Evolutionary conservation across 1,140 invertebrate species (phyloP), one percentile per base, ranked within the genome.

Genomic region (Monochamus saltuarius): DNA sequence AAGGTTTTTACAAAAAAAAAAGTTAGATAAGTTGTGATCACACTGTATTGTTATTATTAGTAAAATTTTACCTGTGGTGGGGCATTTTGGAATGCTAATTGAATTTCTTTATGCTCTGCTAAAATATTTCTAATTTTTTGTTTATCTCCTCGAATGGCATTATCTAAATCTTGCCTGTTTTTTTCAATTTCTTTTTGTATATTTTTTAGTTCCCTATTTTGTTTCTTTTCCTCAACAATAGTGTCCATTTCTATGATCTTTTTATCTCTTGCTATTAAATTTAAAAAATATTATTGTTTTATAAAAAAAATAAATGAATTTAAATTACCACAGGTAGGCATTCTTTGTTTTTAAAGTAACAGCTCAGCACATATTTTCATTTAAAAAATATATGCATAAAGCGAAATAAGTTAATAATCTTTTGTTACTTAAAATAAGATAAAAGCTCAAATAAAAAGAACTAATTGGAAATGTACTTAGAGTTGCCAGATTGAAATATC

Each of bases 1-100:
- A n/a, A n/a, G n/a, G n/a, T n/a, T n/a, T n/a, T n/a, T n/a, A n/a
- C n/a, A n/a, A n/a, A n/a, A n/a, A n/a, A n/a, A n/a, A n/a, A n/a
- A n/a, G n/a, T n/a, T n/a, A n/a, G n/a, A n/a, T n/a, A n/a, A n/a
- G n/a, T n/a, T n/a, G n/a, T n/a, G n/a, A n/a, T n/a, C n/a, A n/a
- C n/a, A n/a, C 22, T 3, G 6, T 29, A 29, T 29, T 29, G 6
- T 29, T 3, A 29, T 29, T 29, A 29, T n/a, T 3, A 29, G 22
- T 3, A 6, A 29, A 29, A 29, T 3, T 29, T 29, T 29, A 63
- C 63, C 56, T 68, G 56, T n/a, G 67, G 60, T 59, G 80, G 78
- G 37, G 81, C 78, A 66, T 85, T 79, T 75, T 81, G 81, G 45
- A 83, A 82, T 0, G 80, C 80, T 36, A 83, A 75, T 64, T 83